phyloP scores from a whole-genome alignment of 2,888 invertebrate genomes.

The Diplolepis rosae region DNA sequence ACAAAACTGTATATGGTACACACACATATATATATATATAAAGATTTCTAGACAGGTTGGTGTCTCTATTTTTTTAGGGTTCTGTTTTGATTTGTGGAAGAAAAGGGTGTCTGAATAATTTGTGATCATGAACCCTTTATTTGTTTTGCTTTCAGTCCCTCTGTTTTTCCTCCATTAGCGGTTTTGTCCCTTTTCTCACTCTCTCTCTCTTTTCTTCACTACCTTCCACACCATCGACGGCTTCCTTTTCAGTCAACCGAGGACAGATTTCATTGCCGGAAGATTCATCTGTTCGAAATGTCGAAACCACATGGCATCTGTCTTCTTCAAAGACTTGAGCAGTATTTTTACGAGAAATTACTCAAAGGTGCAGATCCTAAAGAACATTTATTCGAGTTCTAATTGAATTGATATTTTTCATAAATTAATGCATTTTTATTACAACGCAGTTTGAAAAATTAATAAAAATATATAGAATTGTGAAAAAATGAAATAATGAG shows the following conservation, averaged over 20 bases:
- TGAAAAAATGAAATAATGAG: no score
- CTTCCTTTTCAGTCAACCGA: constrained; percentile 19
- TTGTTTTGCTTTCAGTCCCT: constrained; percentile 59
- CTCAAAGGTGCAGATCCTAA: constrained; percentile 3
- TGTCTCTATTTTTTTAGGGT: not conserved
- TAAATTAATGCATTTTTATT: no score
- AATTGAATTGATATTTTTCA: not conserved
- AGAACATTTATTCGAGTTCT: not conserved
- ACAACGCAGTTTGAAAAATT: no score
- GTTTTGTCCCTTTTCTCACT: constrained; percentile 42
- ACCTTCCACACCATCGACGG: constrained; percentile 19
- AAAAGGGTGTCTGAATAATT: constrained; percentile 47
- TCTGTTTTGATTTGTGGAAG: not conserved
- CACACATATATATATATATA: no score
- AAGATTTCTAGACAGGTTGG: not conserved
- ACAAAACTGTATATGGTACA: no score
- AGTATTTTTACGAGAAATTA: not conserved
- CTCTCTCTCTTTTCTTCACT: constrained; percentile 9
- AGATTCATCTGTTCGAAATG: not conserved
- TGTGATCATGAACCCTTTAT: constrained; percentile 50
- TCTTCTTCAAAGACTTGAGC: not conserved
- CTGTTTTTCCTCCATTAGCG: constrained; percentile 65
- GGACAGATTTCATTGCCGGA: constrained; percentile 19
- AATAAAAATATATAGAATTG: no score
- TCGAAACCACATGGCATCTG: constrained; percentile 22